A percentile compares a stretch with the other conserved stretches of the same genome.
Conservation (phyloP, 1,140 invertebrate genomes). For the Drosophila ohnishii region DNA sequence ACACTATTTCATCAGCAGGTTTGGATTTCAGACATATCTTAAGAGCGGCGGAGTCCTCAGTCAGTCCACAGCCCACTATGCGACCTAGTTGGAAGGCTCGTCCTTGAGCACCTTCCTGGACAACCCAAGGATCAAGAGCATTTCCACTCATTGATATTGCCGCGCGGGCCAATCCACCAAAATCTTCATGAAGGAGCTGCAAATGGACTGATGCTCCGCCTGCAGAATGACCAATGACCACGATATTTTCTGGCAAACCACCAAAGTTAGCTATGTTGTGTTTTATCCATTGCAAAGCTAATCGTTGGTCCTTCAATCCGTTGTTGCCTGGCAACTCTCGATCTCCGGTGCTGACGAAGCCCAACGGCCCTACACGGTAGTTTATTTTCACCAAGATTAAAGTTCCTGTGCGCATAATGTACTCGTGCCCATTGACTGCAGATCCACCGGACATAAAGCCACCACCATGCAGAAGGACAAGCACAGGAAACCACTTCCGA, state of each 20-base stretch:
- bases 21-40: constrained; percentile 85
- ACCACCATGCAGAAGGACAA: constrained; percentile 84
- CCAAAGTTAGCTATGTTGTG: constrained; percentile 85
- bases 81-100: constrained; percentile 85
- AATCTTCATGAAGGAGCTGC: constrained; percentile 86
- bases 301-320: constrained; percentile 70
- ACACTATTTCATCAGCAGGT: constrained; percentile 74
- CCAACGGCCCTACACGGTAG: constrained; percentile 86
- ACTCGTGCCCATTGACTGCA: constrained; percentile 83
- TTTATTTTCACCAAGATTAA: constrained; percentile 86
- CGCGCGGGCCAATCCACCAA: constrained; percentile 43
- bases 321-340: constrained; percentile 60
- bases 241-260: constrained; percentile 85
- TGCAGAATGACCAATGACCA: constrained; percentile 85
- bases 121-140: constrained; percentile 67
- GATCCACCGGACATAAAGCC: constrained; percentile 83
- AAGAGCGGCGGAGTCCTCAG: constrained; percentile 76
- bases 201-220: constrained; percentile 86
- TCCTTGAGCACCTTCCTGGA: constrained; percentile 84
- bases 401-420: constrained; percentile 85
- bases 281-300: constrained; percentile 56
- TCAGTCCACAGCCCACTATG: constrained; percentile 84
- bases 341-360: constrained; percentile 67
- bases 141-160: constrained; percentile 66
- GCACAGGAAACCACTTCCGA: constrained; percentile 74